Conservation (phyloP, 1,140 invertebrate species). For the Andrena cerasifolii region DNA sequence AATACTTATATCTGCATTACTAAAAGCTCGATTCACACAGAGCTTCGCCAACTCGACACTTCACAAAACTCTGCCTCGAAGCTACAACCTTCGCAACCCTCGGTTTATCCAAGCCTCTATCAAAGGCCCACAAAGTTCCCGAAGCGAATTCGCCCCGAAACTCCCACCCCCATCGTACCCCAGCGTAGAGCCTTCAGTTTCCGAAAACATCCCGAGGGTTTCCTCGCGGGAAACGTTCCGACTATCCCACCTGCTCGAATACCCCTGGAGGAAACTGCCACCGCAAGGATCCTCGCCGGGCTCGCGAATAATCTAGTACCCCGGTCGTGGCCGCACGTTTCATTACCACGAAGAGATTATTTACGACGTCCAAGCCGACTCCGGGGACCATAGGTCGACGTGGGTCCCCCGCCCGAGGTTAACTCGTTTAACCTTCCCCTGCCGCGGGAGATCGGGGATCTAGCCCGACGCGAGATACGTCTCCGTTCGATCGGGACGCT, state of each 20-base stretch:
- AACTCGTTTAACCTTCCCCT: slow-evolving; percentile 75
- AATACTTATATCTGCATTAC: too few species aligned
- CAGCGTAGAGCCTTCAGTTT: too few species aligned
- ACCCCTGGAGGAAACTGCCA: neutral
- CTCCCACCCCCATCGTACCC: too few species aligned
- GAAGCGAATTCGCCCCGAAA: too few species aligned
- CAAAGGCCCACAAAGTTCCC: too few species aligned
- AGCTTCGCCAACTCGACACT: too few species aligned
- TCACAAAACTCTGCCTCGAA: too few species aligned
- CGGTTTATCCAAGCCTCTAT: too few species aligned
- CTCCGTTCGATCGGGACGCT: slow-evolving; percentile 21
- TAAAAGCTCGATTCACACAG: too few species aligned
- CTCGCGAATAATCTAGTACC: neutral
- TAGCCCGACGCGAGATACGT: slow-evolving; percentile 16
- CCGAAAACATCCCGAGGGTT: too few species aligned
- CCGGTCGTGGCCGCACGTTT: neutral
- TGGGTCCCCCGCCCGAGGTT: slow-evolving; percentile 66
- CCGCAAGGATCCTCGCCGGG: too few species aligned
- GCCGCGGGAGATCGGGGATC: slow-evolving; percentile 45
- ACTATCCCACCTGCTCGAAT: neutral
- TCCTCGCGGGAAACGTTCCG: neutral
- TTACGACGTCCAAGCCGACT: slow-evolving; percentile 64
- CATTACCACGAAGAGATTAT: slow-evolving; percentile 59
- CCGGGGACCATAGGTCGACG: slow-evolving; percentile 60
- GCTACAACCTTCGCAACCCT: too few species aligned